A percentile compares a stretch with the other conserved stretches of the same genome.
These are phyloP conservation scores for Drosophila atroscutellata DNA, from an alignment of 2,888 invertebrate genomes.

Conservation along the genomic window DNA sequence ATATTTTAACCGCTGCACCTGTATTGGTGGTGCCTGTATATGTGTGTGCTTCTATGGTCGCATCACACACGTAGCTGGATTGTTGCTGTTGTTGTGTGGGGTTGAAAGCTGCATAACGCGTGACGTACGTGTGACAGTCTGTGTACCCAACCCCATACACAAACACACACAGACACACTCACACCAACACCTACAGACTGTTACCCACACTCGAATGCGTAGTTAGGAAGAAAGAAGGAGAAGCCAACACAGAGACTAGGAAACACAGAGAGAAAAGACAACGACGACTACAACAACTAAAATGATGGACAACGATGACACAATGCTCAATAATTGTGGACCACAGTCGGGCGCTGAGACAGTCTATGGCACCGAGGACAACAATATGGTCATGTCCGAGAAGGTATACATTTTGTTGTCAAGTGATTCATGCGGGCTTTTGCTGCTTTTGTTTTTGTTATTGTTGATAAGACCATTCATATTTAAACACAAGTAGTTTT, in stretches of 20 bases:
- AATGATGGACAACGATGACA: slow-evolving; percentile 84
- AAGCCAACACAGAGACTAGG: slow-evolving; percentile 40
- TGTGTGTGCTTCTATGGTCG: slow-evolving; percentile 52
- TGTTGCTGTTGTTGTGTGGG: slow-evolving; percentile 58
- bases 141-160: slow-evolving; percentile 42
- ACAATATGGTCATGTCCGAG: slow-evolving; percentile 98
- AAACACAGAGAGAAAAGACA: slow-evolving; percentile 22
- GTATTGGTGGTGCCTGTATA: slow-evolving; percentile 28
- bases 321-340: slow-evolving; percentile 82
- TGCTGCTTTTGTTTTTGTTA: slow-evolving; percentile 3
- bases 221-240: slow-evolving; percentile 47
- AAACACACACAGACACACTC: slow-evolving; percentile 29
- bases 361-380: slow-evolving; percentile 97
- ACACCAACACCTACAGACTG: slow-evolving; percentile 27
- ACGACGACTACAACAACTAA: slow-evolving; percentile 17
- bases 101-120: slow-evolving; percentile 78
- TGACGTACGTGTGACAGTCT: slow-evolving; percentile 67
- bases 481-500: slow-evolving; percentile 22
- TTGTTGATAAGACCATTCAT: slow-evolving; percentile 42
- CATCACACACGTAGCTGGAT: slow-evolving; percentile 46
- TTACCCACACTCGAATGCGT: slow-evolving; percentile 33
- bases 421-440: slow-evolving; percentile 52
- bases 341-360: slow-evolving; percentile 90
- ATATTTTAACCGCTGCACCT: slow-evolving; percentile 25
- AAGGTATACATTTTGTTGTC: slow-evolving; percentile 86